Conservation (phyloP, 2,797 vertebrate genomes). For the Synaphobranchus kaupii region DNA sequence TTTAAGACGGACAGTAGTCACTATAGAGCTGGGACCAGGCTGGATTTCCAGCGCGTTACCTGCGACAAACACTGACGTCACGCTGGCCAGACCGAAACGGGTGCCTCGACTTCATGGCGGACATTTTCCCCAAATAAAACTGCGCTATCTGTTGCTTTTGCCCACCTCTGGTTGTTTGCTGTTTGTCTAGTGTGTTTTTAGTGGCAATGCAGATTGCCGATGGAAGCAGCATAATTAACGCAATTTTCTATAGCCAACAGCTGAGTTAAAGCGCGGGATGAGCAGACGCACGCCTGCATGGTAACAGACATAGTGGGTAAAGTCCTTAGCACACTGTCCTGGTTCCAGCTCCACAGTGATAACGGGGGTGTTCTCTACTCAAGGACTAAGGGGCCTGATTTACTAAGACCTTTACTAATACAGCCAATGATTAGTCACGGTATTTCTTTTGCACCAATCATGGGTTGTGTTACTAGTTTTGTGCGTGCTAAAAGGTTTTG, state of each 20-base stretch:
- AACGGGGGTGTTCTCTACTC: not conserved
- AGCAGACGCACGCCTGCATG: not conserved
- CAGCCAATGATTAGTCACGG: no score
- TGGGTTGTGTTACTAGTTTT: no score
- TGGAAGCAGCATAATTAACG: not conserved
- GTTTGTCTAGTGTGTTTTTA: not conserved
- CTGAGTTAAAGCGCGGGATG: not conserved
- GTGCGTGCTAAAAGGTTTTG: no score
- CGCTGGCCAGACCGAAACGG: not conserved
- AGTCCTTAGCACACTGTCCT: not conserved
- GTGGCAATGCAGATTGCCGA: not conserved
- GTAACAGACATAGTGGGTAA: not conserved
- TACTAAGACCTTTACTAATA: no score
- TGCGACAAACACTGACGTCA: not conserved
- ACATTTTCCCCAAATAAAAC: not conserved
- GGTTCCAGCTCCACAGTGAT: not conserved
- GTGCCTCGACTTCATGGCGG: not conserved
- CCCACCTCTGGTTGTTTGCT: not conserved
- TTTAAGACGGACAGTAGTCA: not conserved
- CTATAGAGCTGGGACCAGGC: constrained; percentile 1
- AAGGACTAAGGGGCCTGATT: not conserved
- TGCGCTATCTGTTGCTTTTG: not conserved
- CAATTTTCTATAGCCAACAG: not conserved
- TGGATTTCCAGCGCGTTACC: not conserved
- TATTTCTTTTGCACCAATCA: no score